Evolutionary conservation across 2,888 invertebrate species (phyloP).

Genomic region (Rhagonycha lutea): DNA sequence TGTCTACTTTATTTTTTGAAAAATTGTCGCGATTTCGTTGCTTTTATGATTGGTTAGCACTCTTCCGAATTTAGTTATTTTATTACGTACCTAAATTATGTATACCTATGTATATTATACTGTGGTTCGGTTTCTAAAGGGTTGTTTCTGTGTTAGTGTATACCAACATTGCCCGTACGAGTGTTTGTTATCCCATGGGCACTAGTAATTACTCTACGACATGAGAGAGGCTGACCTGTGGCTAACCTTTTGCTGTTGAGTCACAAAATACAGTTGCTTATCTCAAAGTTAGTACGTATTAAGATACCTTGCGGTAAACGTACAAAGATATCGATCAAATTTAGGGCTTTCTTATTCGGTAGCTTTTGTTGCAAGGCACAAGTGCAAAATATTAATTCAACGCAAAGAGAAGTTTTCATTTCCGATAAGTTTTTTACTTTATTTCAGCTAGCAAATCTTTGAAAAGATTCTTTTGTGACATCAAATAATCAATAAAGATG

Average conservation of each 20-base stretch:
- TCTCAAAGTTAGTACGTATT: conserved; percentile 11
- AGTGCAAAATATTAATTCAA: conserved; percentile 18
- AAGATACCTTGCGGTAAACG: conserved; percentile 17
- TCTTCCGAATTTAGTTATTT: neutral
- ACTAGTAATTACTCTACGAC: conserved; percentile 30
- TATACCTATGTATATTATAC: conserved; percentile 18
- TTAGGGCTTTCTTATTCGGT: conserved; percentile 3
- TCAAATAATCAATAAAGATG: conserved; percentile 29
- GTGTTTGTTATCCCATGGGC: conserved; percentile 29
- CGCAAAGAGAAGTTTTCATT: conserved; percentile 6
- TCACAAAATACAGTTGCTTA: conserved; percentile 20
- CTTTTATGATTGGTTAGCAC: neutral
- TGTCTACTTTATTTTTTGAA: neutral
- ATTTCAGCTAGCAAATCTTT: conserved; percentile 18
- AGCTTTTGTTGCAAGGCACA: conserved; percentile 5
- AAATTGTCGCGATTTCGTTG: neutral
- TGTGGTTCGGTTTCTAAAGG: conserved; percentile 20
- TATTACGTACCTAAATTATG: conserved; percentile 5
- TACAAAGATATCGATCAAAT: conserved; percentile 11
- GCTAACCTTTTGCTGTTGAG: conserved; percentile 25
- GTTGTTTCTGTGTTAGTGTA: conserved; percentile 6
- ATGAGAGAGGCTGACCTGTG: conserved; percentile 30
- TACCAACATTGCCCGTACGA: conserved; percentile 10
- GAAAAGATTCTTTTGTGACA: conserved; percentile 21
- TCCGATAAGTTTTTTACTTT: conserved; percentile 13